A percentile compares a stretch with the other conserved stretches of the same genome.
phyloP scores from a whole-genome alignment of 2,113 vertebrate genomes.

The Syngnathus scovelli region DNA sequence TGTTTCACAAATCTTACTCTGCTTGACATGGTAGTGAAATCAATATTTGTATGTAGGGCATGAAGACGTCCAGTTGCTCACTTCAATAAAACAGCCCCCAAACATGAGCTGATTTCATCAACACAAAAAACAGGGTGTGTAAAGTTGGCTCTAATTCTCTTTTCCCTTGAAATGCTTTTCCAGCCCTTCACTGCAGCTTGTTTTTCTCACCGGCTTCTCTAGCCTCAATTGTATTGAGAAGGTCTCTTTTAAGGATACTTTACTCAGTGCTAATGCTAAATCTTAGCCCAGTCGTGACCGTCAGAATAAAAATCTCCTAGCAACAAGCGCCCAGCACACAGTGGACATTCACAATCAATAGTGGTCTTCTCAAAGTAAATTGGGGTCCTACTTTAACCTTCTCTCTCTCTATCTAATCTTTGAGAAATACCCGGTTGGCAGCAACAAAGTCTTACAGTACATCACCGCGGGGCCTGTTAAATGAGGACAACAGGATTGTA shows the following conservation, averaged over 20 bases:
- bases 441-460: slow-evolving; percentile 39
- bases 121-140: neutral
- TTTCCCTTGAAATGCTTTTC: neutral
- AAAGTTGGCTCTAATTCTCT: neutral
- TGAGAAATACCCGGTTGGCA: slow-evolving; percentile 52
- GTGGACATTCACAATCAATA: slow-evolving; percentile 29
- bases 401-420: slow-evolving; percentile 50
- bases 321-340: slow-evolving; percentile 18
- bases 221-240: neutral
- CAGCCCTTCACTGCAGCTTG: no score
- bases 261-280: neutral
- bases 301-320: neutral
- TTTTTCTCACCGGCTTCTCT: neutral
- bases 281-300: slow-evolving; percentile 15
- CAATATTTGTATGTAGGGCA: no score
- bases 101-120: neutral
- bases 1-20: no score
- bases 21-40: no score
- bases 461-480: slow-evolving; percentile 49
- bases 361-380: slow-evolving; percentile 26
- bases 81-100: no score
- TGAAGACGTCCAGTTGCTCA: no score
- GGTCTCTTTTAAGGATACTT: neutral
- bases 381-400: slow-evolving; percentile 33
- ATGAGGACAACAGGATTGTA: slow-evolving; percentile 26